phyloP scores from a whole-genome alignment of 2,113 vertebrate genomes.

The Phocoena phocoena region DNA sequence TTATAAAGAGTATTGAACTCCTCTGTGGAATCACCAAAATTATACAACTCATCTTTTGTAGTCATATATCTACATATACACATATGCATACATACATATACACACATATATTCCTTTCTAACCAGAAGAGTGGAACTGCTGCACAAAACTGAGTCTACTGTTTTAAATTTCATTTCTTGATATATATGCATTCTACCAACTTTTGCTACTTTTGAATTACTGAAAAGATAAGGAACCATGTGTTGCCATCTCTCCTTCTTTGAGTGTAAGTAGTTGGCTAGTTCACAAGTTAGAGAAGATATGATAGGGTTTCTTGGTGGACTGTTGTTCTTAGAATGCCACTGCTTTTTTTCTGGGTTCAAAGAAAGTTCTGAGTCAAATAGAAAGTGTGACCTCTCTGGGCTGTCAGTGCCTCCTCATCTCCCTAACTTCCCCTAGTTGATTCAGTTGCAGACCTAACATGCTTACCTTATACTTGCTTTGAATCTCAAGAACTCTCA shows the following conservation, averaged over 20 bases:
- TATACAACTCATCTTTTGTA: not conserved
- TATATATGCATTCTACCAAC: not conserved
- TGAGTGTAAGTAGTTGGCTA: not conserved
- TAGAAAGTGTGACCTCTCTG: not conserved
- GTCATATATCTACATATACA: accelerated
- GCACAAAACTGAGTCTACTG: not conserved
- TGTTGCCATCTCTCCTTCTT: not conserved
- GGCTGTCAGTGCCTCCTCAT: not conserved
- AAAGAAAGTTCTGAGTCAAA: not conserved
- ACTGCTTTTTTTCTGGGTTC: not conserved
- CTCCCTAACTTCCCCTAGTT: not conserved
- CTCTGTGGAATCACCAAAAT: not conserved
- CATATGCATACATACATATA: not conserved
- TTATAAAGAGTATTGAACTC: not conserved
- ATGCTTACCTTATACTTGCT: not conserved
- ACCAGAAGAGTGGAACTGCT: not conserved
- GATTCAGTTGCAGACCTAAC: not conserved
- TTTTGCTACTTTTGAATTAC: not conserved
- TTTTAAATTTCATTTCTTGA: not conserved
- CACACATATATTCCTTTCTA: not conserved
- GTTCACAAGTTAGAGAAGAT: not conserved
- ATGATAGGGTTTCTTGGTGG: not conserved
- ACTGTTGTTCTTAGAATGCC: not conserved
- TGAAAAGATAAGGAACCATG: not conserved
- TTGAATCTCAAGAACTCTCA: not conserved